Base-by-base conservation (phyloP, 2,888 invertebrate genomes). In the Chloroclystis v-ata region DNA sequence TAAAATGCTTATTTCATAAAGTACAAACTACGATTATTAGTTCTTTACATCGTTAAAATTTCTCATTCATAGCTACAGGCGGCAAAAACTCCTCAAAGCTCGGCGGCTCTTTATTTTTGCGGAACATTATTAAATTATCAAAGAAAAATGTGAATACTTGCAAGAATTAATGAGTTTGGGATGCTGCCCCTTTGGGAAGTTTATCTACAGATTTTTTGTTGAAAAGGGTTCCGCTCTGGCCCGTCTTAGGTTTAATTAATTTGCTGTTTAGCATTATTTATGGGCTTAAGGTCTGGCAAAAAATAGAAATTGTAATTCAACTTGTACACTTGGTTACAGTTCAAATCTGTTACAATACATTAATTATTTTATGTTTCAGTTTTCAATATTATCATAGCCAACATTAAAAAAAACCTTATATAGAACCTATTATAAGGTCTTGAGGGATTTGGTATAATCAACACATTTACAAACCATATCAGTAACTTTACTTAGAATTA, bases 81-180 rank as follows among this genome's bases (percentile, higher is more conserved):
- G 20, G 20, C 20, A 20, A n/a, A n/a, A n/a, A n/a, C n/a, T n/a
- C 5, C 5, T 20, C 20, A 20, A 20, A 20, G 61, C 62, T 61
- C 59, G 57, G 59, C 56, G 61, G 20, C 74, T 57, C 74, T 57
- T 77, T 80, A 80, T 81, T 82, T 82, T 78, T 11, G 10, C 20
- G 11, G 11, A 35, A 35, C 35, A 16, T 35, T 35, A 33, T 16
- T 35, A 20, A 35, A 20, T 35, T 20, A 35, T 35, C 16, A 35
- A 35, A 35, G 35, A 80, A 69, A 35, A 35, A 35, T 35, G 35
- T 20, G 32, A 33, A 33, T 16, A 24, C 35, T 20, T 11, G 35
- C 35, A 35, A 20, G 35, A 35, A 35, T 35, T 35, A 35, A 35
- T 35, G 35, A 35, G 16, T 20, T 35, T 6, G 35, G 16, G 16